phyloP scores from a whole-genome alignment of 2,888 invertebrate genomes.

The Electrophaes corylata region DNA sequence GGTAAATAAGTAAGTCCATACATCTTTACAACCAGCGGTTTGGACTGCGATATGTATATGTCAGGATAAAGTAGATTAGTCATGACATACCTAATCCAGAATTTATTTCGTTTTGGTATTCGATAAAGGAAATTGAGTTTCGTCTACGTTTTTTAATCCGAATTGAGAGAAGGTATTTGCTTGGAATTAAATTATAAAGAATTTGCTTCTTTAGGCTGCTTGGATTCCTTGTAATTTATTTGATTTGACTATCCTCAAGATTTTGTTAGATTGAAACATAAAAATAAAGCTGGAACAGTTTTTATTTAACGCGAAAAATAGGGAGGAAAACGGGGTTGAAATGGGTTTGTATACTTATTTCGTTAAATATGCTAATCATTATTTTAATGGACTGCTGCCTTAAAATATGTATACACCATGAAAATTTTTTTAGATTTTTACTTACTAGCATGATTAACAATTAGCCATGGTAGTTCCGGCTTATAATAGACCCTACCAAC shows the following conservation, averaged over 20 bases:
- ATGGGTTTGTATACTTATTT: neutral
- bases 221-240: conserved; percentile 30
- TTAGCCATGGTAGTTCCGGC: no score
- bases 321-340: neutral
- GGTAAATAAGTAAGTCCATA: no score
- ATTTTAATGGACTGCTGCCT: neutral
- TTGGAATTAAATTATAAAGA: conserved; percentile 41
- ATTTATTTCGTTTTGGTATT: conserved; percentile 41
- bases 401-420: neutral
- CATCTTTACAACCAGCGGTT: no score
- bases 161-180: conserved; percentile 40
- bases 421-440: conserved; percentile 1
- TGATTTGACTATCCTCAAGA: conserved; percentile 25
- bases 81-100: conserved; percentile 30
- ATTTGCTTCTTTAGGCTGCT: conserved; percentile 19
- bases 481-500: no score
- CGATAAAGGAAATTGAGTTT: conserved; percentile 48
- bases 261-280: conserved; percentile 27
- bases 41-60: neutral
- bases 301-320: neutral
- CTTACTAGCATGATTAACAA: no score
- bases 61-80: neutral
- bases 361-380: neutral
- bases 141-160: conserved; percentile 39
- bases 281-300: neutral